Evolutionary conservation across 2,888 invertebrate genomes (phyloP), one percentile per base, ranked within the genome.

Genomic region (Cerastis leucographa): DNA sequence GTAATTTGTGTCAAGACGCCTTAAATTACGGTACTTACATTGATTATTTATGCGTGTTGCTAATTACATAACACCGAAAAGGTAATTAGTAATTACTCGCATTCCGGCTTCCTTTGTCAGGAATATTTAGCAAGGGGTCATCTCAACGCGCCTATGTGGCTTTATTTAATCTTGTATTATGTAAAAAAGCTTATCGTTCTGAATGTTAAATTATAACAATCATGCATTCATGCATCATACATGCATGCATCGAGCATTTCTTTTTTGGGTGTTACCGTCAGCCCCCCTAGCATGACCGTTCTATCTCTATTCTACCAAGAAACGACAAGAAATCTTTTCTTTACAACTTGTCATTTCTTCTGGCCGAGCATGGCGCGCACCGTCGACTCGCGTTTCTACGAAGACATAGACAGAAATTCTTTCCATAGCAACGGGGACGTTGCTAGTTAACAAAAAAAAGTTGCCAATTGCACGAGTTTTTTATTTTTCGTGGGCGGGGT

Each of bases 11-110:
- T n/a, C 40, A 72, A 25, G 22, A 42, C 1, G 11, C n/a, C 17
- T 51, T 54, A 80, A 49, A 66, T 80, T 74, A 66, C 59, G 40
- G 68, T 12, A 69, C 56, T 25, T 17, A 51, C 51, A 22, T 74
- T 74, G 19, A 69, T 80, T 46, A 69, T 69, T 46, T 69, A 81
- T 71, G 74, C 25, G 35, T 44, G 74, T 71, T 54, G n/a, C 74
- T 78, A 78, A 83, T 83, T 82, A 68, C 54, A 77, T 61, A 78
- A 61, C 44, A 44, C 42, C 66, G 49, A 9, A 64, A 62, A 66
- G 5, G 40, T 78, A 76, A 77, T 71, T 77, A 72, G 40, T 78
- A 76, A 77, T 71, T 77, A 72, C 54, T 54, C 62, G 46, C 64
- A 59, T 73, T 29, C 56, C 12, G n/a, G 6, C 72, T 62, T 71